Percentiles rank a stretch among this genome's conserved stretches.
These are phyloP conservation scores for Drosophila repletoides DNA, from an alignment of 1,140 invertebrate genomes.

Conservation along the genomic window DNA sequence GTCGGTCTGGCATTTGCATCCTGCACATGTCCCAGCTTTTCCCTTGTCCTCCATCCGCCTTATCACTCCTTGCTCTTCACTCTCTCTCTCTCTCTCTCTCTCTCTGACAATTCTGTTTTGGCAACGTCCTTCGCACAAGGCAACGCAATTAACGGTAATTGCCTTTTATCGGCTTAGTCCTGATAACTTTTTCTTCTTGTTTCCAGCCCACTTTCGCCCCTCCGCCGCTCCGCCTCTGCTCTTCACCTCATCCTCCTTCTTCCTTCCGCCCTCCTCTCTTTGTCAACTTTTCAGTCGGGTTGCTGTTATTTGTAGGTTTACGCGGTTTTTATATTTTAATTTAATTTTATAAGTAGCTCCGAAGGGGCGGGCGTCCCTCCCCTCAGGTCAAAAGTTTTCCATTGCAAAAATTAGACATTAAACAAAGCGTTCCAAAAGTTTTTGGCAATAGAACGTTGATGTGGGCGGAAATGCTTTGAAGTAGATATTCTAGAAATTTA, in stretches of 20 bases:
- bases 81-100: too few relatives aligned
- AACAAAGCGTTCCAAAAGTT: constrained; percentile 60
- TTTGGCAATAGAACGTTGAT: constrained; percentile 43
- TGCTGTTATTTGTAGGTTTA: constrained; percentile 70
- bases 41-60: background rate
- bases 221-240: background rate
- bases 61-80: constrained; percentile 11
- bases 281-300: constrained; percentile 26
- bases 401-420: constrained; percentile 69
- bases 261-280: background rate
- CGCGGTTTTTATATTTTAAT: constrained; percentile 80
- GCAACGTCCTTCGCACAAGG: constrained; percentile 49
- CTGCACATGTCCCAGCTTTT: constrained; percentile 46
- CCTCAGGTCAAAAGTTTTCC: constrained; percentile 54
- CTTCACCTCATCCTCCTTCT: background rate
- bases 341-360: constrained; percentile 74
- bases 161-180: constrained; percentile 79
- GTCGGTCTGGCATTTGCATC: constrained; percentile 60
- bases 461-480: constrained; percentile 60
- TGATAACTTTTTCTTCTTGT: constrained; percentile 62
- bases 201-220: constrained; percentile 1
- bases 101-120: constrained; percentile 52
- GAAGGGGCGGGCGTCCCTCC: background rate
- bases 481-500: constrained; percentile 46
- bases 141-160: constrained; percentile 80